Evolutionary conservation across 2,888 invertebrate species (phyloP), one percentile per base, ranked within the genome.

Genomic region (Lomographa bimaculata): DNA sequence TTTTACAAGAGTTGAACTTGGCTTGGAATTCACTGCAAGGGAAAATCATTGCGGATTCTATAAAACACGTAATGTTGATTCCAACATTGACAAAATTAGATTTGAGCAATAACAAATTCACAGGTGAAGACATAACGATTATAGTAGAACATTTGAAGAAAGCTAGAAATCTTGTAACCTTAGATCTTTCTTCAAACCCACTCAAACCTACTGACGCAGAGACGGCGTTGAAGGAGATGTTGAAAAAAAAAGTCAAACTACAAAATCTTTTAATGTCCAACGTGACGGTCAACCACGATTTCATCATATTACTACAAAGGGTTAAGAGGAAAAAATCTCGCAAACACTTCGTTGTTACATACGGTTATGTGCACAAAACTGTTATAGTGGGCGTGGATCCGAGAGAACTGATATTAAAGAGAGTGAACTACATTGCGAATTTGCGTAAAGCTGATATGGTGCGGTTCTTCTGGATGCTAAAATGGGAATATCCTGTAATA

Each of bases 111-210:
- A 75, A 76, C 23, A 57, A 53, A 52, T 54, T 78, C 1, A 18
- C 49, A 33, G 60, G 53, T 2, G 57, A 65, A 33, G 47, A 63
- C 1, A 46, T 72, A 18, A 7, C 21, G 2, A 29, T 54, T 9
- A 60, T 75, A 5, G 14, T 44, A n/a, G 3, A 39, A 1, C 46
- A 41, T 34, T 44, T 78, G 9, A 10, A 35, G 1, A 57, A 51
- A 28, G 66, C 70, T 10, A 63, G 60, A 18, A 65, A 59, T 19
- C 40, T 76, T 5, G 11, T 10, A 3, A 63, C 60, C 6, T 51
- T 78, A 2, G 57, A 73, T 47, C 43, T 78, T n/a, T 76, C 76
- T 0, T 61, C 18, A 17, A 75, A 78, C 33, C 74, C 74, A 5
- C 24, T 78, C 39, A 41, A 51, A 14, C 47, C 64, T 1, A 19